Conservation (phyloP, 2,888 invertebrate species). For the Amiota communis region DNA sequence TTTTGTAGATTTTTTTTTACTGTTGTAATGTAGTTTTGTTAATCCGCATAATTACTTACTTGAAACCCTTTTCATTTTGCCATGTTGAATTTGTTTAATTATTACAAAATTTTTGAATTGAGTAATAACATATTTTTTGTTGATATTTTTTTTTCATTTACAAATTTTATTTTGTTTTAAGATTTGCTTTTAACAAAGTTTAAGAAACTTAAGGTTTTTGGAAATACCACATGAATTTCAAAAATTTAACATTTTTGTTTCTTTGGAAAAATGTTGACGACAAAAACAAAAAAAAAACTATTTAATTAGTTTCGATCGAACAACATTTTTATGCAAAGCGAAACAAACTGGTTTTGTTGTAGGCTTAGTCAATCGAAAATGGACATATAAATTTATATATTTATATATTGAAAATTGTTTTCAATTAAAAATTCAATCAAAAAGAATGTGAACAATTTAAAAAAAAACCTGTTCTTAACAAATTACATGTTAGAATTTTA, state of each 20-base stretch:
- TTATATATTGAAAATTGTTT: too few species aligned
- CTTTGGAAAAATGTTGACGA: neutral
- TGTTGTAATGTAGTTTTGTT: neutral
- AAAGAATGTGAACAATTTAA: too few species aligned
- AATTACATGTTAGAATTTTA: too few species aligned
- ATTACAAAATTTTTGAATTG: conserved; percentile 20
- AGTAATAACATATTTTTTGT: conserved; percentile 13
- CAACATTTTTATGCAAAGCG: conserved; percentile 16
- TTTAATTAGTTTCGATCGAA: neutral
- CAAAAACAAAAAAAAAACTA: neutral
- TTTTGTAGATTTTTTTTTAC: neutral
- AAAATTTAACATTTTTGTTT: neutral
- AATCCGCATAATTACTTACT: neutral
- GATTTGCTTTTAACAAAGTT: neutral
- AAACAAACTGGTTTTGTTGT: conserved; percentile 1
- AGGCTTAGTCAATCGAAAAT: neutral
- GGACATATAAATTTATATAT: too few species aligned
- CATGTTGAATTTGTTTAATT: conserved; percentile 12
- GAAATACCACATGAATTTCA: neutral
- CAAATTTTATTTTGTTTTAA: neutral
- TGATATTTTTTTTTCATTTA: neutral
- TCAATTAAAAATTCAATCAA: too few species aligned
- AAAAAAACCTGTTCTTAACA: too few species aligned
- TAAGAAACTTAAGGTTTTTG: conserved; percentile 14
- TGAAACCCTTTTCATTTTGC: neutral